Conservation (phyloP, 2,113 vertebrate species). For the Psilopsiagon aurifrons region DNA sequence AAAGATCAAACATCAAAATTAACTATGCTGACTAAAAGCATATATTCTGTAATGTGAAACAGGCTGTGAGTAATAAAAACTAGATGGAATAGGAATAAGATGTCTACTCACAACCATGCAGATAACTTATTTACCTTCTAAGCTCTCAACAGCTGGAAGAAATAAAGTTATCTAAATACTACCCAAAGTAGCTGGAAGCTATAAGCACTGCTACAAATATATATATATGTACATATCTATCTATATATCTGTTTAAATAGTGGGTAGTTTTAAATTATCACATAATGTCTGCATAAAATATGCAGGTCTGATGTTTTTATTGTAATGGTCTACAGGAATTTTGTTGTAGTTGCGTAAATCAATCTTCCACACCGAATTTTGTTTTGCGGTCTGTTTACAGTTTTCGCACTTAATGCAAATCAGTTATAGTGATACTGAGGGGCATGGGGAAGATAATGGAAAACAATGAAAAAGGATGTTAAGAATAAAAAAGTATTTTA, state of each 20-base stretch:
- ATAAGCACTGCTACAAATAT: background rate
- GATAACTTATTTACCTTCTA: constrained; percentile 48
- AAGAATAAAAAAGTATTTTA: constrained; percentile 48
- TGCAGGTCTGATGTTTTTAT: background rate
- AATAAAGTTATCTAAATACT: constrained; percentile 33
- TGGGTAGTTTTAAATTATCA: background rate
- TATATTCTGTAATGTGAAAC: constrained; percentile 45
- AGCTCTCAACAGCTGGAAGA: constrained; percentile 33
- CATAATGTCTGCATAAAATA: background rate
- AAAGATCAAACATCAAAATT: constrained; percentile 43
- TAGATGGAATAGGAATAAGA: background rate
- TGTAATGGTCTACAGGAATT: background rate
- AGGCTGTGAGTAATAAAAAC: constrained; percentile 26
- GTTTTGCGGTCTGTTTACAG: background rate
- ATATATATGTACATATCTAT: background rate
- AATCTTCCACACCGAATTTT: background rate
- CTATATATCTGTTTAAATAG: background rate
- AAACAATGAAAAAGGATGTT: constrained; percentile 28
- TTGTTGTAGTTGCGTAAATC: background rate
- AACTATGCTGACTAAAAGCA: constrained; percentile 22
- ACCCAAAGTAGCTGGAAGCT: background rate
- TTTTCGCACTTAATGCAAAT: background rate
- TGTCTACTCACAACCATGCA: background rate
- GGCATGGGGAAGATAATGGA: background rate
- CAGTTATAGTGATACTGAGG: background rate